Conservation (phyloP, 2,888 invertebrate genomes). For the Aphidius colemani region DNA sequence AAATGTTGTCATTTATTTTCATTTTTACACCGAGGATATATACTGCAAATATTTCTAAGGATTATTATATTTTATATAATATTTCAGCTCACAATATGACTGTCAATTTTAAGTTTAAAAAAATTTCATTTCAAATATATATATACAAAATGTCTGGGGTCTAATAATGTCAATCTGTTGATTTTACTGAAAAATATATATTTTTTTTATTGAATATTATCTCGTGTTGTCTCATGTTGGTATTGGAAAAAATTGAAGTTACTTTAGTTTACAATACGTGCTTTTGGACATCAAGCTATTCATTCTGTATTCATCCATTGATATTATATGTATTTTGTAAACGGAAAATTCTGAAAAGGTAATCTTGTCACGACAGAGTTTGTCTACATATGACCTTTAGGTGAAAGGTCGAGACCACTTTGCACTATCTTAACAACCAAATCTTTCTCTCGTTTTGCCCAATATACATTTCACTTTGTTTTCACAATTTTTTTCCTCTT, state of each 20-base stretch:
- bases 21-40: no score
- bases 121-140: slow-evolving; percentile 18
- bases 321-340: slow-evolving; percentile 7
- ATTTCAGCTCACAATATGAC: slow-evolving; percentile 28
- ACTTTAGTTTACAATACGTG: slow-evolving; percentile 3
- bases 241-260: slow-evolving; percentile 8
- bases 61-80: neutral
- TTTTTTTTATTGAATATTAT: slow-evolving; percentile 41
- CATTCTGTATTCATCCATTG: neutral
- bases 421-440: slow-evolving; percentile 15
- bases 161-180: slow-evolving; percentile 6
- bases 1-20: no score
- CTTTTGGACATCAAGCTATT: slow-evolving; percentile 11
- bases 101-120: slow-evolving; percentile 18
- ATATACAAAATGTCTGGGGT: slow-evolving; percentile 19
- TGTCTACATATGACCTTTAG: slow-evolving; percentile 11
- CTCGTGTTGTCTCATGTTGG: slow-evolving; percentile 25
- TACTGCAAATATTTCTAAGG: neutral
- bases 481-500: slow-evolving; percentile 24
- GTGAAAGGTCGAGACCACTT: slow-evolving; percentile 7
- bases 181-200: slow-evolving; percentile 2
- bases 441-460: slow-evolving; percentile 22
- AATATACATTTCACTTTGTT: slow-evolving; percentile 29
- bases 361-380: slow-evolving; percentile 25
- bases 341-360: slow-evolving; percentile 11